Percentiles rank a stretch among this genome's conserved stretches.
phyloP scores from a whole-genome alignment of 2,888 invertebrate species.

The Ceriagrion tenellum region DNA sequence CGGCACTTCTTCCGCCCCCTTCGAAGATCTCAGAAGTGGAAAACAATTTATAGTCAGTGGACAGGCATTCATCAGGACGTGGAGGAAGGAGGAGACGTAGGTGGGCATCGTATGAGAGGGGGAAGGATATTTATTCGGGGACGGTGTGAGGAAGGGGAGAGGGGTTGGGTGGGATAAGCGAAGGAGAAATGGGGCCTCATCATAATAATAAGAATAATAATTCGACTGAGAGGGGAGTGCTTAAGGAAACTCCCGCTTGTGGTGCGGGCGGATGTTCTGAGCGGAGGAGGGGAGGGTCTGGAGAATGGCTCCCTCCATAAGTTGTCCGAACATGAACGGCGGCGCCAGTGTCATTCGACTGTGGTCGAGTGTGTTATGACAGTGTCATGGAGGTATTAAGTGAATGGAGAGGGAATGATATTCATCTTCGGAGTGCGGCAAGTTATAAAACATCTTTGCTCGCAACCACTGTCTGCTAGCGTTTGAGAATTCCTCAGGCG shows the following conservation, averaged over 20 bases:
- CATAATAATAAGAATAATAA: slow-evolving; percentile 45
- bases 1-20: background rate
- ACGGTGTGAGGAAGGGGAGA: background rate
- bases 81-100: background rate
- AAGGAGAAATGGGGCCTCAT: background rate
- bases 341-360: slow-evolving; percentile 30
- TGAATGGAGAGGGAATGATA: too few species aligned
- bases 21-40: slow-evolving; percentile 30
- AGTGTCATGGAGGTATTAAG: too few species aligned
- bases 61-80: background rate
- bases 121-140: background rate
- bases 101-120: background rate
- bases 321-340: background rate
- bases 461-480: too few species aligned
- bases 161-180: background rate
- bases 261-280: slow-evolving; percentile 34
- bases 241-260: background rate
- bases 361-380: slow-evolving; percentile 4
- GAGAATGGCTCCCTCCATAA: background rate
- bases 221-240: background rate
- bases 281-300: background rate
- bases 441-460: too few species aligned
- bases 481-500: too few species aligned
- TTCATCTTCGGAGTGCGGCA: too few species aligned
- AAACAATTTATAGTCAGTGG: slow-evolving; percentile 40